Conservation (phyloP, 2,113 vertebrate species). For the Talpa occidentalis region DNA sequence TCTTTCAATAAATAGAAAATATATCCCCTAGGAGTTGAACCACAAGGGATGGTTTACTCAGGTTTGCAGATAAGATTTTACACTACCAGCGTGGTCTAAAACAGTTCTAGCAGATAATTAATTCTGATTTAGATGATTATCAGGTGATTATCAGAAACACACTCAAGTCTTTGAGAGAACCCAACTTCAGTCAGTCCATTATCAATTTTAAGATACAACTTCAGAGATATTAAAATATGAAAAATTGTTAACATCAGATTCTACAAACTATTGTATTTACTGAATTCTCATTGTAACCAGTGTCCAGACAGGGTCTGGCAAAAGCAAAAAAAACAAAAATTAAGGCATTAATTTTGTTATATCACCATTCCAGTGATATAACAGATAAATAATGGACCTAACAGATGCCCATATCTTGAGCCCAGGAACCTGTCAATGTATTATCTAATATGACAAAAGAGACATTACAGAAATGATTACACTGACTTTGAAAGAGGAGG, state of each 20-base stretch:
- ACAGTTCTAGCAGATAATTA: not conserved
- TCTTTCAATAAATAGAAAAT: not conserved
- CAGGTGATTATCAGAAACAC: not conserved
- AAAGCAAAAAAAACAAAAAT: not conserved
- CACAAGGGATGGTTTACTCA: not conserved
- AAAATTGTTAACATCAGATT: not conserved
- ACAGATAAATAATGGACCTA: not conserved
- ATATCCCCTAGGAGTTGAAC: not conserved
- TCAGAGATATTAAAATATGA: conserved; percentile 10
- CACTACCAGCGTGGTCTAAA: not conserved
- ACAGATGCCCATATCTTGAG: not conserved
- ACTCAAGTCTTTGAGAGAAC: conserved; percentile 22
- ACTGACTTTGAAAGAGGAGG: not conserved
- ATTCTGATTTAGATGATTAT: not conserved
- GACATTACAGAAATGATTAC: not conserved
- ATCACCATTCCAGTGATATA: not conserved
- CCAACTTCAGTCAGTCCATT: not conserved
- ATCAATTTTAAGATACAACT: not conserved
- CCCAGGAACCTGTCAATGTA: not conserved
- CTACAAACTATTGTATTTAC: not conserved
- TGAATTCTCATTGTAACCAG: not conserved
- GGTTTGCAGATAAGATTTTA: not conserved
- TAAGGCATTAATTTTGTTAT: not conserved
- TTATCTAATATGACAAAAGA: not conserved
- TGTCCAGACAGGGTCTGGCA: not conserved